phyloP scores from a whole-genome alignment of 2,113 vertebrate genomes.

The Nyctereutes procyonoides region DNA sequence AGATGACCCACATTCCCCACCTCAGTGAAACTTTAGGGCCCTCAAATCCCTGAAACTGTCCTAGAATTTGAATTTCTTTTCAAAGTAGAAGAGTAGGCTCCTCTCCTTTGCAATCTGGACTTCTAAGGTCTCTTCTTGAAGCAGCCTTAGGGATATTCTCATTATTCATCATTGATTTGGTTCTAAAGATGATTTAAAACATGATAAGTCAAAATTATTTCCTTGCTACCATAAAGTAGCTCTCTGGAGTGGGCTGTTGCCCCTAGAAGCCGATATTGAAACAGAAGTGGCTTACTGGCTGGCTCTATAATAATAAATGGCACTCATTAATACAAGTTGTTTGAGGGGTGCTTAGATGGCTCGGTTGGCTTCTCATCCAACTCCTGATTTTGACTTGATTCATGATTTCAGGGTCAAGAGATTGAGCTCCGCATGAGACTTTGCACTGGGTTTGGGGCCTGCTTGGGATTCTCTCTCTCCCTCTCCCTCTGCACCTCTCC shows the following conservation, averaged over 20 bases:
- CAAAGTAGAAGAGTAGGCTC: background rate
- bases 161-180: background rate
- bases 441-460: background rate
- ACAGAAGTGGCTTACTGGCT: background rate
- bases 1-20: background rate
- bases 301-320: background rate
- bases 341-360: background rate
- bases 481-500: background rate
- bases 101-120: background rate
- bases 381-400: background rate
- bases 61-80: background rate
- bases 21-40: background rate
- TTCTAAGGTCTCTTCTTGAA: background rate
- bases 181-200: background rate
- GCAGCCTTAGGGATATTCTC: background rate
- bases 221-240: background rate
- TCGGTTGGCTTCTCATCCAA: background rate
- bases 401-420: background rate
- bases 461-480: background rate
- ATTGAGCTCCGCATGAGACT: background rate
- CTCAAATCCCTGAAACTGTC: background rate
- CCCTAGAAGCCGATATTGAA: background rate
- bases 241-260: background rate
- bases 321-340: slow-evolving; percentile 3
- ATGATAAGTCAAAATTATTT: slow-evolving; percentile 37